Base-by-base conservation (phyloP, 2,888 invertebrate species). In the Lycophotia porphyrea region DNA sequence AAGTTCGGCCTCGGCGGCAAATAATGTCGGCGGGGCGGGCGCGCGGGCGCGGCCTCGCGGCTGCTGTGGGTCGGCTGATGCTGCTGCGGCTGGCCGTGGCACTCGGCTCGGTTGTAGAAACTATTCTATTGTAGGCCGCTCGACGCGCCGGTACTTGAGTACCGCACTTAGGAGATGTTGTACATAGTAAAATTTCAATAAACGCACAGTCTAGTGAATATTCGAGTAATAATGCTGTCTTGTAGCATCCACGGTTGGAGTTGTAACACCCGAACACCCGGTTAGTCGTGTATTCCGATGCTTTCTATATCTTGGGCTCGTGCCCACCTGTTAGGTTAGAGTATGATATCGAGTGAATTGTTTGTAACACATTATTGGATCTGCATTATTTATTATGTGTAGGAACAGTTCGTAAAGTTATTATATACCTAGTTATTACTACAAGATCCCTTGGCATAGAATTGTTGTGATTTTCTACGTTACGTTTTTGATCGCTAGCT, bases 1-100 rank as follows among this genome's bases (percentile, higher is more conserved):
- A 98, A 98, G 96, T 99, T 99, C 95, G 99, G 99, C 87, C 97
- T 99, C 89, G 98, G 98, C 91, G 98, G 98, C 92, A 97, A 97
- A 97, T 97, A 97, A 97, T 95, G 94, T 87, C 91, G 93, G 94
- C 52, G 15, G 39, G 15, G 73, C 72, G 72, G 52, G 73, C 49
- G 73, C 72, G 90, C 90, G 84, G 80, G 86, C 90, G 86, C 90
- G 94, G 95, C 93, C 92, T 89, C 83, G 87, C 80, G 84, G 89
- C 87, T 86, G 78, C 84, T 84, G 81, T 86, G 64, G 69, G 71
- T 55, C 78, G 80, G 74, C 80, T 86, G 84, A 75, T 85, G 66
- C 87, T 84, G 87, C 88, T 89, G 88, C 91, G 89, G 87, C 80
- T 88, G 81, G 81, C 78, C 68, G 80, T 78, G 87, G 88, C 87